phyloP scores from a whole-genome alignment of 2,888 invertebrate species.

The Neria commutata region DNA sequence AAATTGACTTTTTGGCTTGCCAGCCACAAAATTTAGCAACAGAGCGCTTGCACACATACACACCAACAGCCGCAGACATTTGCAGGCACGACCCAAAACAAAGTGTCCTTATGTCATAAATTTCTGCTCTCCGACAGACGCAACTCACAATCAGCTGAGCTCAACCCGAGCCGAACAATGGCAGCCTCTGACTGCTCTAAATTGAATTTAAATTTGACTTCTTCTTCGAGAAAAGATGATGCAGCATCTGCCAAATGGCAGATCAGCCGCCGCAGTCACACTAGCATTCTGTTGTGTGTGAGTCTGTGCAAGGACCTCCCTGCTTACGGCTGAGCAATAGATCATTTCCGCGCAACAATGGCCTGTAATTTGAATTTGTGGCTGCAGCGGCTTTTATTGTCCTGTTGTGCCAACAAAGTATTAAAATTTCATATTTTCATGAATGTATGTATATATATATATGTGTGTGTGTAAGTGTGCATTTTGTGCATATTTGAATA shows the following conservation, averaged over 20 bases:
- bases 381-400: slow-evolving; percentile 13
- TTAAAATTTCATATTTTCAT: slow-evolving; percentile 55
- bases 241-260: slow-evolving; percentile 53
- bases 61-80: too few relatives aligned
- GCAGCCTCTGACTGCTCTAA: slow-evolving; percentile 40
- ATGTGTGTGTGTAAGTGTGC: slow-evolving; percentile 16
- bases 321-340: slow-evolving; percentile 30
- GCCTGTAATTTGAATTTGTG: slow-evolving; percentile 41
- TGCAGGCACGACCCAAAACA: not conserved
- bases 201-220: slow-evolving; percentile 54
- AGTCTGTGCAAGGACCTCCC: slow-evolving; percentile 27
- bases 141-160: slow-evolving; percentile 47
- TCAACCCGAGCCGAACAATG: not conserved
- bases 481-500: slow-evolving; percentile 16
- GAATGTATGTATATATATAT: slow-evolving; percentile 33
- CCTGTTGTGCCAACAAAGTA: slow-evolving; percentile 56
- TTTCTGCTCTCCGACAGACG: slow-evolving; percentile 34
- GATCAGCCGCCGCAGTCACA: slow-evolving; percentile 39
- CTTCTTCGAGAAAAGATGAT: slow-evolving; percentile 35
- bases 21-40: not conserved
- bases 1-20: slow-evolving; percentile 18
- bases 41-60: too few relatives aligned
- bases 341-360: slow-evolving; percentile 30
- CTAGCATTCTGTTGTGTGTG: not conserved
- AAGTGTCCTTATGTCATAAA: slow-evolving; percentile 46